A percentile compares a stretch with the other conserved stretches of the same genome.
phyloP scores from a whole-genome alignment of 1,140 invertebrate genomes.

The Drosophila funebris region DNA sequence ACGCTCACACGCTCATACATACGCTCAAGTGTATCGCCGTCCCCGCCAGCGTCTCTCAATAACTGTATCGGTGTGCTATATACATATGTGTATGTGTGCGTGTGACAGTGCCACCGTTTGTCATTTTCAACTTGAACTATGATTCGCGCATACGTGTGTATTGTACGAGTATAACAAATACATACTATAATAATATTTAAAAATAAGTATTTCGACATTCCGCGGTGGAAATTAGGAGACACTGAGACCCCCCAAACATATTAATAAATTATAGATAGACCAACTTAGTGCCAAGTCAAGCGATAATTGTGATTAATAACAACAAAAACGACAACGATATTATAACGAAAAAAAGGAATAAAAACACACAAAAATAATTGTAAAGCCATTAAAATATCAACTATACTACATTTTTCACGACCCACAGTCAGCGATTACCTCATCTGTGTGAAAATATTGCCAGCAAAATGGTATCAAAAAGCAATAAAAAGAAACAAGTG shows the following conservation, averaged over 20 bases:
- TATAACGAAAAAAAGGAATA: conserved; percentile 1
- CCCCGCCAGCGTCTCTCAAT: neutral
- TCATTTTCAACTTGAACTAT: conserved; percentile 69
- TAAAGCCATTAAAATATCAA: conserved; percentile 38
- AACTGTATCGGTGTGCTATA: neutral
- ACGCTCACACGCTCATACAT: conserved; percentile 24
- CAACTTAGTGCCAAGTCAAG: conserved; percentile 47
- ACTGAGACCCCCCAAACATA: conserved; percentile 14
- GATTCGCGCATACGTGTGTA: conserved; percentile 48
- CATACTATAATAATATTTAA: conserved; percentile 55
- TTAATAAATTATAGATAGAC: conserved; percentile 24
- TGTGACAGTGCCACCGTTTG: conserved; percentile 32
- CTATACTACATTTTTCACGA: conserved; percentile 52
- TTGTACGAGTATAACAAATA: conserved; percentile 21
- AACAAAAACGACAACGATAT: conserved; percentile 33
- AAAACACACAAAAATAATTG: conserved; percentile 13
- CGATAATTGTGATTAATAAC: conserved; percentile 74
- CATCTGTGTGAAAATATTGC: conserved; percentile 62
- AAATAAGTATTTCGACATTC: conserved; percentile 81
- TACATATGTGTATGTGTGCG: conserved; percentile 39
- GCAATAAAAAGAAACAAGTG: conserved; percentile 81
- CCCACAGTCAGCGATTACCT: conserved; percentile 64
- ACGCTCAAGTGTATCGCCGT: conserved; percentile 32
- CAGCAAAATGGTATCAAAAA: conserved; percentile 81
- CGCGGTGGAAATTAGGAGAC: conserved; percentile 58